phyloP scores from a whole-genome alignment of 2,888 invertebrate genomes.

The Callyntrura guangdongensis region DNA sequence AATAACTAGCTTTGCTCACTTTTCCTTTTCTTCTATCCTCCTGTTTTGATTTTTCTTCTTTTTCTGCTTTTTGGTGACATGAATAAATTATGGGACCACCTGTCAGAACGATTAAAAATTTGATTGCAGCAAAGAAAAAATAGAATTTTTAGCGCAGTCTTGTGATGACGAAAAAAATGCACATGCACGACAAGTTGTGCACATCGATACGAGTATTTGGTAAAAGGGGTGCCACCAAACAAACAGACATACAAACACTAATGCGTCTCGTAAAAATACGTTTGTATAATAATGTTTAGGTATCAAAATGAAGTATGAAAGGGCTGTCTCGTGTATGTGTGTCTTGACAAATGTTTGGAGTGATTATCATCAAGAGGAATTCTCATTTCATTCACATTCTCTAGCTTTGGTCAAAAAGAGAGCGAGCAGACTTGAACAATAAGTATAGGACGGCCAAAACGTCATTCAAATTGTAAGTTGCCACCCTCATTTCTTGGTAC shows the following conservation, averaged over 20 bases:
- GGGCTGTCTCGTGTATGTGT: not conserved
- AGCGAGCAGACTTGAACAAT: not conserved
- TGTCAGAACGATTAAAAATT: slow-evolving; percentile 78
- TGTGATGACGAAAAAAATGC: slow-evolving; percentile 5
- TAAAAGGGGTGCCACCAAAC: slow-evolving; percentile 29
- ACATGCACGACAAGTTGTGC: not conserved
- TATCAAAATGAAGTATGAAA: slow-evolving; percentile 33
- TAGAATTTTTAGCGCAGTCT: slow-evolving; percentile 17
- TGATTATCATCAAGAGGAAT: slow-evolving; percentile 1
- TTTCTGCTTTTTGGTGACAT: slow-evolving; percentile 69
- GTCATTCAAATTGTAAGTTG: slow-evolving; percentile 33
- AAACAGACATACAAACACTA: not conserved
- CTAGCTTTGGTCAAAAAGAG: not conserved
- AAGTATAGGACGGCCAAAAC: slow-evolving; percentile 1
- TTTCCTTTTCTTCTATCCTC: slow-evolving; percentile 22
- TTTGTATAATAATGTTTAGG: not conserved
- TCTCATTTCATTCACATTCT: not conserved
- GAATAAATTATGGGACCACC: slow-evolving; percentile 75
- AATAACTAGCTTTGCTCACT: not conserved
- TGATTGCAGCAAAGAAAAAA: slow-evolving; percentile 55
- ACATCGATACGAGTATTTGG: slow-evolving; percentile 3
- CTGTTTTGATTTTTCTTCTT: slow-evolving; percentile 16
- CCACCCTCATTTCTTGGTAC: slow-evolving; percentile 53
- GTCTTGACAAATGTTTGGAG: slow-evolving; percentile 18
- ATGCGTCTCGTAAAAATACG: not conserved